A percentile compares a stretch with the other conserved stretches of the same genome.
These are phyloP conservation scores for Dicyrtomina minuta DNA, from an alignment of 2,888 invertebrate genomes.

Conservation along the genomic window DNA sequence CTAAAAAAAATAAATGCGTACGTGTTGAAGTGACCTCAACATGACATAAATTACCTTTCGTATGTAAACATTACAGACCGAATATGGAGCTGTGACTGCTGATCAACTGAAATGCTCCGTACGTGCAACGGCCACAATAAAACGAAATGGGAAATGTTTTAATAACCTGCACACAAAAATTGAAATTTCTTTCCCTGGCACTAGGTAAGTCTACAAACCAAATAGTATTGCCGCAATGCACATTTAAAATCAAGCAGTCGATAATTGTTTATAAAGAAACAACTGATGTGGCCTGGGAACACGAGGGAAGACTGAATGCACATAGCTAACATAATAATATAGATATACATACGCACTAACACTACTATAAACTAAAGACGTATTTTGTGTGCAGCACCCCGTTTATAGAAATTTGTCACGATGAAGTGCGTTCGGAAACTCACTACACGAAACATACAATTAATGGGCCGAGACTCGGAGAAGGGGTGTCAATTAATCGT, in stretches of 20 bases:
- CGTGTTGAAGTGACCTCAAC: too few species aligned
- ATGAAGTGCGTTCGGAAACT: conserved; percentile 41
- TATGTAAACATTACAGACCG: conserved; percentile 14
- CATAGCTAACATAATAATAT: too few species aligned
- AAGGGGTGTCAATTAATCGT: conserved; percentile 27
- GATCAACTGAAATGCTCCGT: conserved; percentile 10
- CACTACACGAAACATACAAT: conserved; percentile 37
- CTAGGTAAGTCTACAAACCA: not conserved
- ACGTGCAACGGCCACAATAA: conserved; percentile 11
- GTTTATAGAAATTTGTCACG: conserved; percentile 45
- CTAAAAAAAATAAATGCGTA: too few species aligned
- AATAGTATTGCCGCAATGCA: too few species aligned
- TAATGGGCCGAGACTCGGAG: conserved; percentile 38
- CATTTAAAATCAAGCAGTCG: too few species aligned
- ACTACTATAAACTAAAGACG: too few species aligned
- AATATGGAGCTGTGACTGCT: not conserved
- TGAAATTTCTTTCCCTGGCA: conserved; percentile 35
- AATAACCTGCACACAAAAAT: conserved; percentile 36
- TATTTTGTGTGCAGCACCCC: not conserved
- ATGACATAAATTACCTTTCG: too few species aligned
- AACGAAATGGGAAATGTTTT: conserved; percentile 43
- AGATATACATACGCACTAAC: too few species aligned
- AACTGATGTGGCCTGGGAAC: too few species aligned
- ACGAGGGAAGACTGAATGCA: too few species aligned
- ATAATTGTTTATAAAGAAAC: too few species aligned